Conservation (phyloP, 2,113 vertebrate species). For the Toxostoma redivivum region DNA sequence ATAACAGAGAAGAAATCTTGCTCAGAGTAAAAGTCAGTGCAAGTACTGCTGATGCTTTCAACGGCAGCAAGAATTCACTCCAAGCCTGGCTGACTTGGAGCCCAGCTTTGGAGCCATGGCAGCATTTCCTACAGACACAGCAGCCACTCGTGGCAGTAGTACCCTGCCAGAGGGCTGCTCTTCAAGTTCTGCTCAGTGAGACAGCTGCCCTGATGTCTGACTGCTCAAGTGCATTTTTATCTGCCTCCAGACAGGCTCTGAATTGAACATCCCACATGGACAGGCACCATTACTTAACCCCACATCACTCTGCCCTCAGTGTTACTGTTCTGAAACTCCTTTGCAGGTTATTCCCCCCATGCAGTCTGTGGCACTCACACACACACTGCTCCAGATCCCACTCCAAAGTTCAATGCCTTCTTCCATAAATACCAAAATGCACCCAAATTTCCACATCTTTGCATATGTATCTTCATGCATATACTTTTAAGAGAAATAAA, state of each 20-base stretch:
- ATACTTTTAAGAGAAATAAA: neutral
- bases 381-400: neutral
- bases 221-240: neutral
- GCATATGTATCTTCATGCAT: neutral
- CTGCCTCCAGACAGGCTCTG: neutral
- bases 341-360: neutral
- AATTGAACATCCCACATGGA: neutral
- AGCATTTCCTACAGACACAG: neutral
- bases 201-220: neutral
- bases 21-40: neutral
- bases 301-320: neutral
- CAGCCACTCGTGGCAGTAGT: neutral
- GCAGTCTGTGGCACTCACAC: neutral
- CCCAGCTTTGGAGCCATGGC: neutral
- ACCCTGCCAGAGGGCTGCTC: neutral
- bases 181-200: neutral
- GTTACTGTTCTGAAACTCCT: neutral
- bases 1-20: neutral
- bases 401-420: neutral
- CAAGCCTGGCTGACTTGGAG: neutral
- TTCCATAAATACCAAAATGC: neutral
- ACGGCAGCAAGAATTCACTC: neutral
- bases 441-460: neutral
- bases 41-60: neutral
- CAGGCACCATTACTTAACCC: neutral